Conservation (phyloP, 2,113 vertebrate genomes). For the Rhodinocichla rosea region DNA sequence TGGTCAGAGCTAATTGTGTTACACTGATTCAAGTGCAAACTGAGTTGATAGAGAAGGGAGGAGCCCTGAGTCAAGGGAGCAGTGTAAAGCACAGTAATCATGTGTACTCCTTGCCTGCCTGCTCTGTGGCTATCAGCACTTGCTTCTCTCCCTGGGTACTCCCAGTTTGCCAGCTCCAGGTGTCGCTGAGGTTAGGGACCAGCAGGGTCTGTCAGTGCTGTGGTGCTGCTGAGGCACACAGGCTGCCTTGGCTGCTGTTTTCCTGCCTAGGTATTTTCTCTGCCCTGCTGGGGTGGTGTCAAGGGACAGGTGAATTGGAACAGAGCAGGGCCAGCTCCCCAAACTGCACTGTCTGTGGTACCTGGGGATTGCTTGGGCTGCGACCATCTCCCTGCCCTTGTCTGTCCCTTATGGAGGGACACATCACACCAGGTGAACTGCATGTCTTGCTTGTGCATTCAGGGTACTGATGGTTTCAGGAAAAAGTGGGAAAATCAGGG, state of each 20-base stretch:
- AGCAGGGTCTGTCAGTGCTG: not conserved
- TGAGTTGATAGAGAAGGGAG: not conserved
- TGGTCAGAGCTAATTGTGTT: not conserved
- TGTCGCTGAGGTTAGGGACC: not conserved
- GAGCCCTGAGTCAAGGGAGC: not conserved
- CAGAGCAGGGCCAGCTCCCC: not conserved
- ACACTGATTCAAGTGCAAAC: not conserved
- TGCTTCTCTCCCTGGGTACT: not conserved
- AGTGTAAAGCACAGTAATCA: not conserved
- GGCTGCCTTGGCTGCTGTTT: not conserved
- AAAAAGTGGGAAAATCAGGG: not conserved
- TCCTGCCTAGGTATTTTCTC: not conserved
- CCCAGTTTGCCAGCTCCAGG: not conserved
- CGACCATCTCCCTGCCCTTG: not conserved
- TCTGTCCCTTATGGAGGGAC: not conserved
- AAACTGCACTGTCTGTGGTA: not conserved
- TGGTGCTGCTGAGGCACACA: fast-evolving
- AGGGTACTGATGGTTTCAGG: not conserved
- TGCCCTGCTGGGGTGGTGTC: not conserved
- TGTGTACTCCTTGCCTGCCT: not conserved
- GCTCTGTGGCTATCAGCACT: not conserved
- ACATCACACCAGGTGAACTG: not conserved
- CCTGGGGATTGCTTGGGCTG: not conserved
- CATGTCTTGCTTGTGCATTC: not conserved
- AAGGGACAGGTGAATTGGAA: not conserved